These are phyloP conservation scores for Chymomyza procnemis DNA, from an alignment of 2,888 invertebrate genomes.

Conservation along the genomic window DNA sequence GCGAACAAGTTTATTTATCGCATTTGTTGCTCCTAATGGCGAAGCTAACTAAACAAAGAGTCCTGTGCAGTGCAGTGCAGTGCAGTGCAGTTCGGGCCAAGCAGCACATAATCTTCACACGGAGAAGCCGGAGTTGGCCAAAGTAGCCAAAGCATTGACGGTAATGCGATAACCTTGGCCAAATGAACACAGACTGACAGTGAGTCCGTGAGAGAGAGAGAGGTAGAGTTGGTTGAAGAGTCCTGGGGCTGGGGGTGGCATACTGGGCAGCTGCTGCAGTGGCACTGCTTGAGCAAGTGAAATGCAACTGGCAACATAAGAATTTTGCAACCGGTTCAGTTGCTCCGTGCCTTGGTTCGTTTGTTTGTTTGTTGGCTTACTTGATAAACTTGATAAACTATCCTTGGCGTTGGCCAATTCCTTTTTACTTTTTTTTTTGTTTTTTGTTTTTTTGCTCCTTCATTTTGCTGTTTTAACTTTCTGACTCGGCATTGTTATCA, in stretches of 20 bases:
- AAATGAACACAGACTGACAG: background rate
- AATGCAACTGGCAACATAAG: conserved; percentile 54
- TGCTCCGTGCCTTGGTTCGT: conserved; percentile 13
- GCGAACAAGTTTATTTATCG: conserved; percentile 46
- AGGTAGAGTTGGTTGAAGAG: background rate
- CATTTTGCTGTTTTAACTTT: background rate
- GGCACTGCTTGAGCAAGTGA: conserved; percentile 26
- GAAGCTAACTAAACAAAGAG: conserved; percentile 9
- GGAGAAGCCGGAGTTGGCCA: conserved; percentile 11
- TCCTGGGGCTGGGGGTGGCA: too few relatives aligned
- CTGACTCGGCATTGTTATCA: conserved; percentile 40
- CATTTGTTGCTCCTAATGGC: conserved; percentile 30
- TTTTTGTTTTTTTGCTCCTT: conserved; percentile 23
- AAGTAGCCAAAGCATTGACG: background rate
- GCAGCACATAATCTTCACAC: conserved; percentile 29
- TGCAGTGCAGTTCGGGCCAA: background rate
- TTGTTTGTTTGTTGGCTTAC: conserved; percentile 47
- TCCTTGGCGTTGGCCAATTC: conserved; percentile 29
- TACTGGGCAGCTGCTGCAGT: background rate
- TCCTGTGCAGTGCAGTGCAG: background rate
- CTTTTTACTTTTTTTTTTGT: conserved; percentile 16
- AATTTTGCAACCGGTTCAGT: background rate
- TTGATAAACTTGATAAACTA: conserved; percentile 56
- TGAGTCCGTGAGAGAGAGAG: too few relatives aligned
- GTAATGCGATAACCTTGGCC: conserved; percentile 45